Evolutionary conservation across 1,140 invertebrate genomes (phyloP).

Genomic region (Drosophila insularis): DNA sequence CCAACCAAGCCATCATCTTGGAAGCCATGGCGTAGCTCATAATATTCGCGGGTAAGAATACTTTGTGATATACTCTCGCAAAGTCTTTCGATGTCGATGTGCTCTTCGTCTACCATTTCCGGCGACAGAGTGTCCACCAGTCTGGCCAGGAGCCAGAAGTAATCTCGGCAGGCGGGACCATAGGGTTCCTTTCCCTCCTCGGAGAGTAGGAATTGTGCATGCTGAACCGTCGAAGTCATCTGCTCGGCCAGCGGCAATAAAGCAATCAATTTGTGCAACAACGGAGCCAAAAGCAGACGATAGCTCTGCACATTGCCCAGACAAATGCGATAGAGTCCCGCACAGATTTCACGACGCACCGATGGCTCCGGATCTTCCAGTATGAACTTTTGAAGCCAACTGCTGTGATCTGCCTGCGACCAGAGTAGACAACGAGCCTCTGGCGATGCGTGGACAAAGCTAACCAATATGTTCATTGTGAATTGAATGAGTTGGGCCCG

Average conservation of each 20-base stretch:
- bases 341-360: slow-evolving; percentile 93
- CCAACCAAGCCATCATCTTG: slow-evolving; percentile 96
- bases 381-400: slow-evolving; percentile 90
- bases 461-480: slow-evolving; percentile 91
- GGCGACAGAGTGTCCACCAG: slow-evolving; percentile 92
- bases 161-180: slow-evolving; percentile 95
- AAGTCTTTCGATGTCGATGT: slow-evolving; percentile 89
- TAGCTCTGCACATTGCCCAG: slow-evolving; percentile 87
- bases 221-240: slow-evolving; percentile 88
- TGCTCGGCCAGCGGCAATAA: slow-evolving; percentile 92
- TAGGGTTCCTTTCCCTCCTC: slow-evolving; percentile 96
- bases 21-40: slow-evolving; percentile 90
- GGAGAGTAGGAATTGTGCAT: slow-evolving; percentile 84
- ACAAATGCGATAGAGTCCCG: slow-evolving; percentile 93
- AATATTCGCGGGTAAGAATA: slow-evolving; percentile 89
- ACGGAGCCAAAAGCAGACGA: slow-evolving; percentile 87
- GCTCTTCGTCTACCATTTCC: slow-evolving; percentile 88
- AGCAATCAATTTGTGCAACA: slow-evolving; percentile 90
- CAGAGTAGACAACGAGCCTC: slow-evolving; percentile 87
- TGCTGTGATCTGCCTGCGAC: slow-evolving; percentile 86
- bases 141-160: slow-evolving; percentile 95
- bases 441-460: slow-evolving; percentile 91
- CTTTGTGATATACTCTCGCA: slow-evolving; percentile 89
- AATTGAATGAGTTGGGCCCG: slow-evolving; percentile 92
- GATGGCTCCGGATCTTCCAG: slow-evolving; percentile 93